Evolutionary conservation across 2,888 invertebrate species (phyloP).

Genomic region (Megalurothrips usitatus): DNA sequence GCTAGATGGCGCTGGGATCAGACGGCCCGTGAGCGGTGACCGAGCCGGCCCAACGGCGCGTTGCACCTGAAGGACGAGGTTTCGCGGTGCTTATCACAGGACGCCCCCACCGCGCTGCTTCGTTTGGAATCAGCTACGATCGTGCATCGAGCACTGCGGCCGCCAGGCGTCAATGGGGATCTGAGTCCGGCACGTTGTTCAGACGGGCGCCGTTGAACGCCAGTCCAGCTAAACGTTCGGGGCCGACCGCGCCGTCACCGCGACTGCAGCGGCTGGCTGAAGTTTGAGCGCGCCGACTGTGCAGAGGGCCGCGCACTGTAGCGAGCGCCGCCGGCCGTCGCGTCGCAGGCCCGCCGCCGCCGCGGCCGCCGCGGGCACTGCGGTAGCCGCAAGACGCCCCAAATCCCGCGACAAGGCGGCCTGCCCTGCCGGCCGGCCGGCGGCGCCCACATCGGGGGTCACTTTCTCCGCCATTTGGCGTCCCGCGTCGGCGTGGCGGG

Average conservation of each 20-base stretch:
- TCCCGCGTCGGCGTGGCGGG: background rate
- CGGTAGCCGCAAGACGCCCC: background rate
- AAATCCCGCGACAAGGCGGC: slow-evolving; percentile 9
- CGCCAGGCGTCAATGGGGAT: too few relatives aligned
- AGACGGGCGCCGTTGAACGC: too few relatives aligned
- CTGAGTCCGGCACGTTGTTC: too few relatives aligned
- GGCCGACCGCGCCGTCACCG: too few relatives aligned
- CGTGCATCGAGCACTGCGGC: too few relatives aligned
- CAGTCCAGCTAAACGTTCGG: too few relatives aligned
- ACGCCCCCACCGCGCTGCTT: background rate
- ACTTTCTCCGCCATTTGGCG: background rate
- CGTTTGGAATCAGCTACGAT: too few relatives aligned
- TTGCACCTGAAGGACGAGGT: background rate
- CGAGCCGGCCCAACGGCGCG: background rate
- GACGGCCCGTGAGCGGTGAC: background rate
- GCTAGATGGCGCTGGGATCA: background rate
- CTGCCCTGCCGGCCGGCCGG: background rate
- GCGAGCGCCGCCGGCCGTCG: too few relatives aligned
- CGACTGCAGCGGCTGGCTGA: too few relatives aligned
- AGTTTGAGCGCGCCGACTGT: too few relatives aligned
- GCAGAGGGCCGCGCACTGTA: too few relatives aligned
- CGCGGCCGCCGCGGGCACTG: background rate
- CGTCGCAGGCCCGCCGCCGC: background rate
- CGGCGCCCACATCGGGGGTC: background rate
- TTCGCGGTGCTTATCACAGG: background rate